Evolutionary conservation across 2,888 invertebrate species (phyloP).

Genomic region (Eremobia ochroleuca): DNA sequence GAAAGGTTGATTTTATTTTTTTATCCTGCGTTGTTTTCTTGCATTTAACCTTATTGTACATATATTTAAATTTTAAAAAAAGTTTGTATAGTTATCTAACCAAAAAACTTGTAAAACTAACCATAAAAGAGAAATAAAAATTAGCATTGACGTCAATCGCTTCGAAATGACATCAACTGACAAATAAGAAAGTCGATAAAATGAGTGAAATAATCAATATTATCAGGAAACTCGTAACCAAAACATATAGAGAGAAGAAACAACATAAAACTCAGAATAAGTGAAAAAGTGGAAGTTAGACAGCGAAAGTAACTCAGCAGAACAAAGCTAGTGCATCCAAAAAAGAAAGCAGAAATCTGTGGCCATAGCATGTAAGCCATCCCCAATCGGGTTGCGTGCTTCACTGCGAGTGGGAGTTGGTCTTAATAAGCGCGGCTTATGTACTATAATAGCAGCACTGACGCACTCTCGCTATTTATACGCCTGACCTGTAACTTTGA

Average conservation of each 20-base stretch:
- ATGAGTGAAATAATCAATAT: background rate
- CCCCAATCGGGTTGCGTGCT: conserved; percentile 83
- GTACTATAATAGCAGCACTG: conserved; percentile 80
- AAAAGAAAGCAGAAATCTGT: conserved; percentile 48
- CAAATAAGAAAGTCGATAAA: conserved; percentile 21
- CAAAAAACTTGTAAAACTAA: background rate
- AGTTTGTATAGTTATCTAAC: background rate
- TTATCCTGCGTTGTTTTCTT: background rate
- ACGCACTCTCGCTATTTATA: conserved; percentile 81
- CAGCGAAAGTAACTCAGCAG: conserved; percentile 1
- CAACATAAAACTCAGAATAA: background rate
- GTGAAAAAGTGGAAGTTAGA: background rate
- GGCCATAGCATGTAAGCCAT: conserved; percentile 76
- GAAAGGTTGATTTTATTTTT: background rate
- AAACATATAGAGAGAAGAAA: background rate
- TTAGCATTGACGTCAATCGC: conserved; percentile 40
- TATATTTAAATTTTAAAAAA: background rate
- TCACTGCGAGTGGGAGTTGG: conserved; percentile 85
- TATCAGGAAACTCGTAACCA: background rate
- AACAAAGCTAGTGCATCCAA: conserved; percentile 23
- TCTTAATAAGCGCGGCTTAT: conserved; percentile 88
- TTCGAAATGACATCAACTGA: conserved; percentile 31
- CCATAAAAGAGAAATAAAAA: conserved; percentile 3
- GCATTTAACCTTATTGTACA: background rate
- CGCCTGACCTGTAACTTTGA: conserved; percentile 81